Conservation (phyloP, 1,140 invertebrate genomes). For the Tetramorium simillimum region DNA sequence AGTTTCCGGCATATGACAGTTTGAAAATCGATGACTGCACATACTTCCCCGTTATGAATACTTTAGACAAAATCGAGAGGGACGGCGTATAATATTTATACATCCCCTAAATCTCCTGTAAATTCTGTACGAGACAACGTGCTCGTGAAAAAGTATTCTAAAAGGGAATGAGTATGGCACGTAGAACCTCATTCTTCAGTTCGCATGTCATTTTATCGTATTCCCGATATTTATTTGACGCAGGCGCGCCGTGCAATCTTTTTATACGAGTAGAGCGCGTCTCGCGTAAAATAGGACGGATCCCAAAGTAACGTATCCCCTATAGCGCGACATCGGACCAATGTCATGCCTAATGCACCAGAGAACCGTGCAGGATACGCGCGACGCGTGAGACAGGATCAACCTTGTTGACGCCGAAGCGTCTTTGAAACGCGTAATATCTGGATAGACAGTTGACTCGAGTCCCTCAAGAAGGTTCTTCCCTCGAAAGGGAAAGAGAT, state of each 20-base stretch:
- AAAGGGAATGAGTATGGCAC: background rate
- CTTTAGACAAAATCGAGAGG: background rate
- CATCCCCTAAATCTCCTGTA: background rate
- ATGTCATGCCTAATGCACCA: constrained; percentile 36
- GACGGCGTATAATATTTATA: background rate
- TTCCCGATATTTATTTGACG: background rate
- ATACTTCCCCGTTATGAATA: background rate
- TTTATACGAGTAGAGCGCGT: background rate
- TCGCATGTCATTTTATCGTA: background rate
- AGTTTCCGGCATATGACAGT: background rate
- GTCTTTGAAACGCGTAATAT: constrained; percentile 18
- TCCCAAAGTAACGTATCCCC: constrained; percentile 18
- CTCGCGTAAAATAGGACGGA: constrained; percentile 36
- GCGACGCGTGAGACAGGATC: constrained; percentile 42
- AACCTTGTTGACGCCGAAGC: background rate
- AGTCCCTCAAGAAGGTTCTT: background rate
- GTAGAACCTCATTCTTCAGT: background rate
- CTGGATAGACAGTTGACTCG: background rate
- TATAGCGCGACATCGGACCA: constrained; percentile 12
- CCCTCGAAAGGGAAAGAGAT: background rate
- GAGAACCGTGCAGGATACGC: constrained; percentile 34
- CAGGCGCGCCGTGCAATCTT: background rate
- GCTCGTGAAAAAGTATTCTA: background rate
- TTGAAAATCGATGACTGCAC: background rate
- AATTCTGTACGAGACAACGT: background rate